phyloP scores from a whole-genome alignment of 2,888 invertebrate genomes.

The Heliconius hortense region DNA sequence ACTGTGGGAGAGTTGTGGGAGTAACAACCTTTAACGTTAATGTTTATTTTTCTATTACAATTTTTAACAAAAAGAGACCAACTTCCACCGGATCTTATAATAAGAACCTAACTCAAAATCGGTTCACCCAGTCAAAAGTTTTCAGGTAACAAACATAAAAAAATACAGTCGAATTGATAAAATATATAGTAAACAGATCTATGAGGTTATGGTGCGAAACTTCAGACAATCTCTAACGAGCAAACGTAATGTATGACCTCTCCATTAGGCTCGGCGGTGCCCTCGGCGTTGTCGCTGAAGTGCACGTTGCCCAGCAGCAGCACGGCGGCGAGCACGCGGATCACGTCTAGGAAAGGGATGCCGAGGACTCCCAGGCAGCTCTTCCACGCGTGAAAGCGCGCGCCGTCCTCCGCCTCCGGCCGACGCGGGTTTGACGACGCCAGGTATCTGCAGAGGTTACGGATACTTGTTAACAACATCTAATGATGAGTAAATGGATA shows the following conservation, averaged over 20 bases:
- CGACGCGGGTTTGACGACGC: conserved; percentile 63
- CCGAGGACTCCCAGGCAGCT: conserved; percentile 94
- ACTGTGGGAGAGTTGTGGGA: too few species aligned
- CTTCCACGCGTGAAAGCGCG: conserved; percentile 94
- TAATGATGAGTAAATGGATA: too few species aligned
- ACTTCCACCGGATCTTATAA: too few species aligned
- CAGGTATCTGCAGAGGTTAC: conserved; percentile 81
- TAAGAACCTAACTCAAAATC: too few species aligned
- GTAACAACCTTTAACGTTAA: too few species aligned
- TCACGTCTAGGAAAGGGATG: conserved; percentile 96
- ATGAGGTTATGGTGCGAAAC: too few species aligned
- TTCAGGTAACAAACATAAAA: too few species aligned
- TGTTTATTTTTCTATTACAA: too few species aligned
- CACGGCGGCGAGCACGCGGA: conserved; percentile 94
- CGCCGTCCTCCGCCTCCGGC: conserved; percentile 70
- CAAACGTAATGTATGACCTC: conserved; percentile 74
- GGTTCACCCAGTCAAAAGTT: too few species aligned
- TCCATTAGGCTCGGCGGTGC: conserved; percentile 89
- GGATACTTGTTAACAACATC: neutral
- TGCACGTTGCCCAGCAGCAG: conserved; percentile 95
- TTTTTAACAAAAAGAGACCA: too few species aligned
- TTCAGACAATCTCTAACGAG: neutral
- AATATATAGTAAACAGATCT: too few species aligned
- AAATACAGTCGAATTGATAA: too few species aligned
- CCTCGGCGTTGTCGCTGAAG: conserved; percentile 90